These are phyloP conservation scores for Upupa epops DNA, from an alignment of 2,113 vertebrate species.

Conservation along the genomic window DNA sequence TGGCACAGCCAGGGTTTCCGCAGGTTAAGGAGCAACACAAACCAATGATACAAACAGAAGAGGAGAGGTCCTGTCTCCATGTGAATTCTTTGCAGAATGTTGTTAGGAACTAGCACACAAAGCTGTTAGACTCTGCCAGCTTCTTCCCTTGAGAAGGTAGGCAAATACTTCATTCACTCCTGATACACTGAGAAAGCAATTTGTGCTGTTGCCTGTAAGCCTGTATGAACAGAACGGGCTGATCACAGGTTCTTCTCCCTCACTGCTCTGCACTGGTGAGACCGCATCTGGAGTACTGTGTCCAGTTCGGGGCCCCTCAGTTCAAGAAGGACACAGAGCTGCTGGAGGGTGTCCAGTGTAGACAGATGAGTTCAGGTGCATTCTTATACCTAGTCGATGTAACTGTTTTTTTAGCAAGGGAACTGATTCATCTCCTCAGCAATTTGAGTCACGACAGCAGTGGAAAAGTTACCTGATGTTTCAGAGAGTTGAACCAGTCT, in stretches of 20 bases:
- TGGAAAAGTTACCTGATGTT: not conserved
- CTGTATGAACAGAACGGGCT: not conserved
- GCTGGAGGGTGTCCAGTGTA: no score
- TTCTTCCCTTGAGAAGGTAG: not conserved
- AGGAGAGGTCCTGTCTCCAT: not conserved
- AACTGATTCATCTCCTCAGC: not conserved
- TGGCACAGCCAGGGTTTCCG: not conserved
- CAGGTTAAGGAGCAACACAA: not conserved
- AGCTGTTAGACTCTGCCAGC: not conserved
- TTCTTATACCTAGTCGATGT: not conserved
- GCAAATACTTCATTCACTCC: not conserved
- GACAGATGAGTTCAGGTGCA: not conserved
- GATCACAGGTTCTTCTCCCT: no score
- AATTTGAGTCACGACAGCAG: not conserved
- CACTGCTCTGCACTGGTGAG: no score
- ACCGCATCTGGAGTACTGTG: no score
- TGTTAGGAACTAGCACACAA: not conserved
- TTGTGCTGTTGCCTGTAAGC: not conserved
- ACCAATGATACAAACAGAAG: not conserved
- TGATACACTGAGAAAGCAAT: not conserved
- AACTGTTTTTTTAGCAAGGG: not conserved
- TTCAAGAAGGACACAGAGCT: no score
- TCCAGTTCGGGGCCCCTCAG: no score
- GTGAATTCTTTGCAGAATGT: not conserved
- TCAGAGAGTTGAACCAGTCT: not conserved